Evolutionary conservation across 2,113 vertebrate genomes (phyloP), one percentile per base, ranked within the genome.

Genomic region (Saguinus midas): DNA sequence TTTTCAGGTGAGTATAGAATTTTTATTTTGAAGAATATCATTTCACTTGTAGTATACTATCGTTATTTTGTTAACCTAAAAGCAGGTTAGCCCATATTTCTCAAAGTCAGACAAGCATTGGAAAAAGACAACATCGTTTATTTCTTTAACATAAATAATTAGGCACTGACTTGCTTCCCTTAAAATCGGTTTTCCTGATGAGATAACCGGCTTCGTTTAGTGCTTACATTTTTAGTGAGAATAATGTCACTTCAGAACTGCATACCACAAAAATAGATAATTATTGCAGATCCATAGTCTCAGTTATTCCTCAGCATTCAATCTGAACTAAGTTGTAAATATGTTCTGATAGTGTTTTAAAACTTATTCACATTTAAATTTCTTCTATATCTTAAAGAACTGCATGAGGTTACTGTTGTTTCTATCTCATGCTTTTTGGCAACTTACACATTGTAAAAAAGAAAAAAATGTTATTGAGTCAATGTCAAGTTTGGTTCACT

Each of bases 71-170:
- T 88, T 93, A 79, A 68, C 5, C 11, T 80, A 87, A 86, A 96
- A 43, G 27, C 32, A 86, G 13, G 35, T 52, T 40, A 66, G 8
- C 83, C 4, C 10, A 25, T 84, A 88, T 57, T 75, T 91, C 50
- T 94, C 25, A 72, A 92, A 73, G 2, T 73, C 45, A 79, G 9
- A 45, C 40, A 94, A 75, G 55, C n/a, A 87, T 50, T 23, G 12
- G 37, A 70, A 76, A 96, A 90, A 73, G 14, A 48, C 10, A 73
- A 70, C 57, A 18, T 2, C 18, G 81, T 79, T 83, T 90, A 83
- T 80, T 94, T 91, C 55, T 76, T 95, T 75, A 82, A 90, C 35
- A 45, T 87, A 29, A 80, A 91, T 85, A 82, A 91, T n/a, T 70
- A 80, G n/a, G 12, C 23, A 29, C 25, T 83, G 29, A 80, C 14